These are phyloP conservation scores for Xerus rutilus DNA, from an alignment of 2,797 vertebrate genomes.

Conservation along the genomic window DNA sequence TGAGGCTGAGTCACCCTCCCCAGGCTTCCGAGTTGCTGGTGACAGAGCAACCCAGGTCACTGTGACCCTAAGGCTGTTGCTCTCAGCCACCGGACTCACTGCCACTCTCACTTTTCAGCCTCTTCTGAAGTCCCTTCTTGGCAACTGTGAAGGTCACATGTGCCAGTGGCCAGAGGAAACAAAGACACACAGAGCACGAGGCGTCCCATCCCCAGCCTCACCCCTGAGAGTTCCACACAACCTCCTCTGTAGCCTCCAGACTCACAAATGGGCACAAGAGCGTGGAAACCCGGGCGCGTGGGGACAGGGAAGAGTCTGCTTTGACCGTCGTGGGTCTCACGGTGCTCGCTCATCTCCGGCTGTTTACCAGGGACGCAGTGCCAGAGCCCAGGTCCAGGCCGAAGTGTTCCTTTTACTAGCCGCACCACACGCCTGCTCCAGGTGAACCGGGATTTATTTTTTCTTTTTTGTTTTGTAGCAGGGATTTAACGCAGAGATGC, in stretches of 20 bases:
- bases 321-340: too few relatives aligned
- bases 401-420: neutral
- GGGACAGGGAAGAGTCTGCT: neutral
- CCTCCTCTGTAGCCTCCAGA: fast-evolving
- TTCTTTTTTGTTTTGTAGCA: neutral
- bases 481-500: neutral
- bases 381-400: too few relatives aligned
- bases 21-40: neutral
- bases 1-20: fast-evolving
- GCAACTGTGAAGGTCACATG: neutral
- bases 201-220: neutral
- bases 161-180: neutral
- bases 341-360: too few relatives aligned
- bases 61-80: neutral
- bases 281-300: fast-evolving
- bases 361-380: too few relatives aligned
- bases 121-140: neutral
- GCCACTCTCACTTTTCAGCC: neutral
- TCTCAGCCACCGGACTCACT: fast-evolving
- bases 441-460: too few relatives aligned
- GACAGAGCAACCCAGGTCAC: neutral
- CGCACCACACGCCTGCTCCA: too few relatives aligned
- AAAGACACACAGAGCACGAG: neutral
- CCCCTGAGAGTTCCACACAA: neutral
- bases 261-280: fast-evolving